Evolutionary conservation across 1,140 invertebrate species (phyloP), one percentile per base, ranked within the genome.

Genomic region (Notospermus geniculatus): DNA sequence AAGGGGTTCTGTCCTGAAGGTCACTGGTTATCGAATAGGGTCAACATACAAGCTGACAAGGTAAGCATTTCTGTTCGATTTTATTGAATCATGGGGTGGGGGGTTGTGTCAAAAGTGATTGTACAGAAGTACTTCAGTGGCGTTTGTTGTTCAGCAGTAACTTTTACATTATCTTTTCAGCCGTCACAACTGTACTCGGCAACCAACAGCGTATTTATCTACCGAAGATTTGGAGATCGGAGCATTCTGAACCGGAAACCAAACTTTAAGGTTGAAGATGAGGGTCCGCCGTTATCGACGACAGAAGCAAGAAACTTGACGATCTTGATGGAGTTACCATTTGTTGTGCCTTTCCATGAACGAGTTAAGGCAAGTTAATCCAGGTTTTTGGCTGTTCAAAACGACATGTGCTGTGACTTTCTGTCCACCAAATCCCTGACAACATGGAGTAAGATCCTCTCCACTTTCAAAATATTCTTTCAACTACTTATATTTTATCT

Each of bases 251-350:
- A 50, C n/a, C 46, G 25, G 25, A 50, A 27, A 5, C 46, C 46
- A 7, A 29, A 28, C 23, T 46, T 50, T 52, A 29, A 54, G 17
- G 65, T 69, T 67, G 88, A 89, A 62, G 87, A 90, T 63, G 72
- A 73, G 36, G 89, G 90, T 0, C 91, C 91, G 13, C 92, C 92
- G 0, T 80, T 95, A 30, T 92, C 93, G 0, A 91, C 90, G 17
- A 91, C 89, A 63, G 93, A 97, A 82, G 85, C 93, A 22, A 86
- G 93, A 58, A 91, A 91, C 1, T 83, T 94, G 30, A 91, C 92
- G 0, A 88, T 98, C 59, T 79, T 98, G 2, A 87, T 90, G 61
- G 92, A 97, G 79, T 87, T 97, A 63, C 95, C 95, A 0, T 98
- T 97, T 83, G 88, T 95, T 4, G 88, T 98, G 43, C 87, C 91